These are phyloP conservation scores for Grallaria varia DNA, from an alignment of 2,113 vertebrate genomes.

Conservation along the genomic window DNA sequence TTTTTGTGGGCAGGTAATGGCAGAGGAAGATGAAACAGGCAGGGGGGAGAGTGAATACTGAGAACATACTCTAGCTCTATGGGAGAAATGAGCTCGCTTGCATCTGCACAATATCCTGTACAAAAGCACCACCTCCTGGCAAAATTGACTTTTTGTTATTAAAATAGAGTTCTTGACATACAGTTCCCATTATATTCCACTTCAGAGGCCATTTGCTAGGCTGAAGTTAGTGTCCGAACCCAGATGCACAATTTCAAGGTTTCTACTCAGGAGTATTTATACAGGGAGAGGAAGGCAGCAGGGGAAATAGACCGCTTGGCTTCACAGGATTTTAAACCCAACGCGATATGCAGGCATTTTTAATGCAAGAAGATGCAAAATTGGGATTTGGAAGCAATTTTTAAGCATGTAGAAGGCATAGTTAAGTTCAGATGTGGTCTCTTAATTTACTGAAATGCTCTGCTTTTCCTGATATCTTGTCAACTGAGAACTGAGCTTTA, in stretches of 20 bases:
- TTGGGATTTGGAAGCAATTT: not conserved
- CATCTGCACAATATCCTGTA: conserved; percentile 60
- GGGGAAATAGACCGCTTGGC: not conserved
- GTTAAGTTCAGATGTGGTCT: not conserved
- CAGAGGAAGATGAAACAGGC: not conserved
- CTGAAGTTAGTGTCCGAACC: not conserved
- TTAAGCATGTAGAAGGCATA: not conserved
- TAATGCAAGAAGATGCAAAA: not conserved
- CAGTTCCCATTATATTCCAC: not conserved
- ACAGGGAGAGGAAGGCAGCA: not conserved
- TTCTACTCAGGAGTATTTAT: not conserved
- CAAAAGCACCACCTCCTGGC: conserved; percentile 80
- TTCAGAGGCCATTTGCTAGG: not conserved
- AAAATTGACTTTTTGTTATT: conserved; percentile 28
- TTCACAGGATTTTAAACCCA: not conserved
- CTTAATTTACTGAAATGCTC: not conserved
- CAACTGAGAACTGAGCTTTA: not conserved
- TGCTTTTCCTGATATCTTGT: not conserved
- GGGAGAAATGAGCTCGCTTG: conserved; percentile 9
- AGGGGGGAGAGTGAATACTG: not conserved
- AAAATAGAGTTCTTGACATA: not conserved
- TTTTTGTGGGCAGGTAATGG: not conserved
- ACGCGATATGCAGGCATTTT: not conserved
- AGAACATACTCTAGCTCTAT: not conserved
- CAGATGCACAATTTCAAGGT: not conserved